These are phyloP conservation scores for Drosophila santomea DNA, from an alignment of 1,140 invertebrate genomes.

Conservation along the genomic window DNA sequence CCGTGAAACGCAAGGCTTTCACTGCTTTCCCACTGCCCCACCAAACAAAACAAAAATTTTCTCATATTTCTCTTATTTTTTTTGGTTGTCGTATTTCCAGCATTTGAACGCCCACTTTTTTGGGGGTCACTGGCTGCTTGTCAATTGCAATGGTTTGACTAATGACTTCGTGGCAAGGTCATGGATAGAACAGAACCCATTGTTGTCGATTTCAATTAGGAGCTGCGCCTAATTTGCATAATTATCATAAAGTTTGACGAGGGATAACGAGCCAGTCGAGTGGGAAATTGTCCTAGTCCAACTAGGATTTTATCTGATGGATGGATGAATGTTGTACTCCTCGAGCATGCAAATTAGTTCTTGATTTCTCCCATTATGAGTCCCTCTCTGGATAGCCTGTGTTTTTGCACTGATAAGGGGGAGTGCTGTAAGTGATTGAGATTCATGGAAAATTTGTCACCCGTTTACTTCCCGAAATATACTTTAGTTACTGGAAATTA, in stretches of 20 bases:
- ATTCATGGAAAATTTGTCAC: not conserved
- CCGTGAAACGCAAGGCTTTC: slow-evolving; percentile 70
- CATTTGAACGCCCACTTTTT: slow-evolving; percentile 23
- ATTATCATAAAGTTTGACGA: slow-evolving; percentile 79
- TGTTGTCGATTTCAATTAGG: slow-evolving; percentile 73
- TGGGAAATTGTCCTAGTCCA: slow-evolving; percentile 35
- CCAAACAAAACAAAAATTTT: slow-evolving; percentile 77
- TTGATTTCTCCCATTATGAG: slow-evolving; percentile 12
- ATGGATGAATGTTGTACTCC: slow-evolving; percentile 27
- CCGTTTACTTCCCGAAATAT: not conserved
- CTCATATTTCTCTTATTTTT: slow-evolving; percentile 23
- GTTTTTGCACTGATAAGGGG: slow-evolving; percentile 1
- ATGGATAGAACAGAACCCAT: slow-evolving; percentile 47
- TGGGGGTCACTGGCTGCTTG: slow-evolving; percentile 39
- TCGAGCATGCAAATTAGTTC: slow-evolving; percentile 33
- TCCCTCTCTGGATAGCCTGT: not conserved
- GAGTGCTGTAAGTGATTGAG: not conserved
- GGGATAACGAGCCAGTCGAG: slow-evolving; percentile 58
- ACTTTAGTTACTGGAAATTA: too few relatives aligned
- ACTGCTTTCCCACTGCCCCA: slow-evolving; percentile 11
- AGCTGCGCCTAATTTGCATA: slow-evolving; percentile 70
- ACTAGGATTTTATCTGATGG: slow-evolving; percentile 39
- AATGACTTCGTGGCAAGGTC: slow-evolving; percentile 74
- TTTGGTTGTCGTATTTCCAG: slow-evolving; percentile 28
- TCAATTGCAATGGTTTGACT: slow-evolving; percentile 68